Conservation (phyloP, 1,140 invertebrate species). For the Sinonovacula constricta region DNA sequence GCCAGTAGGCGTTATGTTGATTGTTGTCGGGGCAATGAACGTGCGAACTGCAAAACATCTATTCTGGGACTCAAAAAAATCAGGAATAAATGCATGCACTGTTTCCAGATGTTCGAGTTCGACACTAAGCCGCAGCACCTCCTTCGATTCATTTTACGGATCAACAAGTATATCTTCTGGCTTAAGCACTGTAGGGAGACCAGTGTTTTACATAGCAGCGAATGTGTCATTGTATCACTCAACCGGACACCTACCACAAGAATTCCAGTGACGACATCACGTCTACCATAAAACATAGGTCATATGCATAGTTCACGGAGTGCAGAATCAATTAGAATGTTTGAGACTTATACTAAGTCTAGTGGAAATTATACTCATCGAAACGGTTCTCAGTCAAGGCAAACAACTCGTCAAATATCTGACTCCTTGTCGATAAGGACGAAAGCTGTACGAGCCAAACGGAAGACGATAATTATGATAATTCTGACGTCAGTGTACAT, state of each 20-base stretch:
- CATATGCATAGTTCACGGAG: too few relatives aligned
- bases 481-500: constrained; percentile 32
- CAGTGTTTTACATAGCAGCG: background rate
- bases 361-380: background rate
- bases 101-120: background rate
- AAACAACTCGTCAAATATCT: background rate
- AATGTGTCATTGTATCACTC: too few relatives aligned
- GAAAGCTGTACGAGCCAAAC: too few relatives aligned
- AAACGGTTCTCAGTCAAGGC: background rate
- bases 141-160: background rate
- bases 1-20: constrained; percentile 17
- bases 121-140: background rate
- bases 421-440: too few relatives aligned
- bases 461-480: constrained; percentile 37
- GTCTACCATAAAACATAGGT: too few relatives aligned
- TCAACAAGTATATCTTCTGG: background rate
- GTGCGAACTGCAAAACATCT: constrained; percentile 5
- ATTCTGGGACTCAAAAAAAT: constrained; percentile 5
- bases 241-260: too few relatives aligned
- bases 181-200: background rate
- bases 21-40: constrained; percentile 18
- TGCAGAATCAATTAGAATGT: too few relatives aligned
- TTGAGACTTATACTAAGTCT: background rate
- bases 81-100: too few relatives aligned
- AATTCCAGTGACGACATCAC: too few relatives aligned